These are phyloP conservation scores for Aplochiton taeniatus DNA, from an alignment of 2,797 vertebrate genomes.

Conservation along the genomic window DNA sequence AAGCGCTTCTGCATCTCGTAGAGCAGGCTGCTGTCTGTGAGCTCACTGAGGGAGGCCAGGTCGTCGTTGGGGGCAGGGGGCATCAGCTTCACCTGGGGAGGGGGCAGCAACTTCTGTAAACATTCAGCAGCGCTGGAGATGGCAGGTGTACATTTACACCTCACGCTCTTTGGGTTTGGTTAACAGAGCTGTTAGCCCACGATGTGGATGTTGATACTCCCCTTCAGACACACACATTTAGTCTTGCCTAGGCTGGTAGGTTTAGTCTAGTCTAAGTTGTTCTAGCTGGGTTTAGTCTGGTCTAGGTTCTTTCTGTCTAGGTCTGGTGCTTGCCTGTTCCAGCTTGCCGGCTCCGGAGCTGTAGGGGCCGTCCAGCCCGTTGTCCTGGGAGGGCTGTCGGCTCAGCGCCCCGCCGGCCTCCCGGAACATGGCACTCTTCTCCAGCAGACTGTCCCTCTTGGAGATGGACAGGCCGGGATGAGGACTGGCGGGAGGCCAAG, in stretches of 20 bases:
- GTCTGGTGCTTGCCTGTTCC: constrained; percentile 80
- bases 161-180: no score
- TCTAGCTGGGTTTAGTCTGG: no score
- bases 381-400: constrained; percentile 83
- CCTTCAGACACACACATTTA: no score
- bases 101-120: background rate
- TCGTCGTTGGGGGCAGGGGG: constrained; percentile 95
- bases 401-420: constrained; percentile 78
- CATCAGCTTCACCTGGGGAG: constrained; percentile 86
- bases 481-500: constrained; percentile 65
- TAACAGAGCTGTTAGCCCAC: no score
- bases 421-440: constrained; percentile 93
- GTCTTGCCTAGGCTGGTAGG: no score
- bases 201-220: no score
- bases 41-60: constrained; percentile 91
- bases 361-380: constrained; percentile 67
- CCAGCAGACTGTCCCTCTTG: constrained; percentile 91
- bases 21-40: constrained; percentile 91
- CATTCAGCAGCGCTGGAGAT: background rate
- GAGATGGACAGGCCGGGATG: constrained; percentile 85
- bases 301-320: background rate
- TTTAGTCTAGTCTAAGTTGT: no score
- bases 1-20: constrained; percentile 98
- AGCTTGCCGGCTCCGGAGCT: constrained; percentile 71
- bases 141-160: no score